Percentiles rank a stretch among this genome's conserved stretches.
Evolutionary conservation across 2,113 vertebrate species (phyloP).

Genomic region (Heterotis niloticus): DNA sequence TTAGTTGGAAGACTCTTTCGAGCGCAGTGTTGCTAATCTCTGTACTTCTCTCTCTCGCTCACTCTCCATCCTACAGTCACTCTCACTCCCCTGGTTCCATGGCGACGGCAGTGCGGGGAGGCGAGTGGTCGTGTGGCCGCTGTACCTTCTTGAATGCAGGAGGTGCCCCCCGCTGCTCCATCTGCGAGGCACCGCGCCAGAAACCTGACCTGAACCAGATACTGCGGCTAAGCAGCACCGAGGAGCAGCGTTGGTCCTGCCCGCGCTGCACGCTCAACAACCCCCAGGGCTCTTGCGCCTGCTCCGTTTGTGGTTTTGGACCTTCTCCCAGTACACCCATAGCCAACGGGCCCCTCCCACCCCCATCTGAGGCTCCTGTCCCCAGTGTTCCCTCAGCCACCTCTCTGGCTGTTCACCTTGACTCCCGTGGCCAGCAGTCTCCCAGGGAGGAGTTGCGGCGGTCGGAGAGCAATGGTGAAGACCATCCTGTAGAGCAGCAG

Average conservation of each 20-base stretch:
- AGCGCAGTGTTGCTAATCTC: constrained; percentile 16
- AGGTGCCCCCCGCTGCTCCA: constrained; percentile 87
- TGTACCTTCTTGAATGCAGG: constrained; percentile 90
- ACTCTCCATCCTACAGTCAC: constrained; percentile 68
- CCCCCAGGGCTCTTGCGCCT: constrained; percentile 78
- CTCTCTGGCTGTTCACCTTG: constrained; percentile 56
- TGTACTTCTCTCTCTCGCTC: background rate
- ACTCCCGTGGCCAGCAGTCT: constrained; percentile 66
- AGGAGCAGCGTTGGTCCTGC: constrained; percentile 90
- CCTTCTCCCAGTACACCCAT: constrained; percentile 47
- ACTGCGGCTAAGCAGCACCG: constrained; percentile 84
- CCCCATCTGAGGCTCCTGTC: constrained; percentile 43
- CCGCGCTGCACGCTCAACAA: constrained; percentile 92
- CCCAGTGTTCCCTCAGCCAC: constrained; percentile 46
- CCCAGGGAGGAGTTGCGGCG: constrained; percentile 54
- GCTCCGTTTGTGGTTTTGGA: constrained; percentile 79
- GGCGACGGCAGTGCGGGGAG: constrained; percentile 72
- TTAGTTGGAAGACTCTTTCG: background rate
- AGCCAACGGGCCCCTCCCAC: constrained; percentile 49
- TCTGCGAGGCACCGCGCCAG: constrained; percentile 93
- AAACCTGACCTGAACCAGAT: constrained; percentile 95
- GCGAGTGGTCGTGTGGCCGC: constrained; percentile 92
- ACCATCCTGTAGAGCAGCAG: constrained; percentile 30
- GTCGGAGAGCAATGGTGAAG: constrained; percentile 60
- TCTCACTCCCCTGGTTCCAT: constrained; percentile 87